Percentiles rank a stretch among this genome's conserved stretches.
phyloP scores from a whole-genome alignment of 1,140 invertebrate genomes.

The Acarapis woodi region DNA sequence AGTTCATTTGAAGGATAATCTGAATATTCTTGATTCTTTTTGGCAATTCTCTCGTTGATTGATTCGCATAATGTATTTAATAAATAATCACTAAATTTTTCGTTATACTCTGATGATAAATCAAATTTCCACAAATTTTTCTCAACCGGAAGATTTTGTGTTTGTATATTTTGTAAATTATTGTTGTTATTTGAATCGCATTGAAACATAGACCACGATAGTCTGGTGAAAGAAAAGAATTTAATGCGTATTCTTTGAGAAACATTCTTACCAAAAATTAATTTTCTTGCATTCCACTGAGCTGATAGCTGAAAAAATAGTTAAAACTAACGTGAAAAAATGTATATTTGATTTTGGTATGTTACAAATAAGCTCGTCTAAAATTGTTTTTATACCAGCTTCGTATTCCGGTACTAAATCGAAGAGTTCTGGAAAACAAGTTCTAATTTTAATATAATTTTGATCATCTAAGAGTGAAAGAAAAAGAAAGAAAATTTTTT shows the following conservation, averaged over 20 bases:
- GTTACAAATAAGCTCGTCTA: too few relatives aligned
- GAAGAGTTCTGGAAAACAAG: too few relatives aligned
- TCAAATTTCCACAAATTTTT: neutral
- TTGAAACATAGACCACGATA: neutral
- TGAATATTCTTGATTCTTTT: neutral
- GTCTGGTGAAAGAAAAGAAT: neutral
- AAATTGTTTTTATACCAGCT: too few relatives aligned
- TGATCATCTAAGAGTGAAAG: too few relatives aligned
- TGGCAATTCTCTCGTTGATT: neutral
- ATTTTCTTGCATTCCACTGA: neutral
- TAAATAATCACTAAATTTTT: neutral
- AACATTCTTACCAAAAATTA: neutral
- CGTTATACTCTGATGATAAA: neutral
- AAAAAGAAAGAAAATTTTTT: too few relatives aligned
- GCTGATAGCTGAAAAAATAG: too few relatives aligned
- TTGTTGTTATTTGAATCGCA: neutral
- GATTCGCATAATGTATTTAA: neutral
- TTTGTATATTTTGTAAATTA: too few relatives aligned
- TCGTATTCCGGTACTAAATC: too few relatives aligned
- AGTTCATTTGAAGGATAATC: constrained; percentile 30
- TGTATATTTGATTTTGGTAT: too few relatives aligned
- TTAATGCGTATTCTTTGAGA: neutral
- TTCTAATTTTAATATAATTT: too few relatives aligned
- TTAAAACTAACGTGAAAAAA: too few relatives aligned
- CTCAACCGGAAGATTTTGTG: too few relatives aligned